Percentiles rank a stretch among this genome's conserved stretches.
Evolutionary conservation across 2,888 invertebrate species (phyloP).

Genomic region (Perizoma flavofasciatum): DNA sequence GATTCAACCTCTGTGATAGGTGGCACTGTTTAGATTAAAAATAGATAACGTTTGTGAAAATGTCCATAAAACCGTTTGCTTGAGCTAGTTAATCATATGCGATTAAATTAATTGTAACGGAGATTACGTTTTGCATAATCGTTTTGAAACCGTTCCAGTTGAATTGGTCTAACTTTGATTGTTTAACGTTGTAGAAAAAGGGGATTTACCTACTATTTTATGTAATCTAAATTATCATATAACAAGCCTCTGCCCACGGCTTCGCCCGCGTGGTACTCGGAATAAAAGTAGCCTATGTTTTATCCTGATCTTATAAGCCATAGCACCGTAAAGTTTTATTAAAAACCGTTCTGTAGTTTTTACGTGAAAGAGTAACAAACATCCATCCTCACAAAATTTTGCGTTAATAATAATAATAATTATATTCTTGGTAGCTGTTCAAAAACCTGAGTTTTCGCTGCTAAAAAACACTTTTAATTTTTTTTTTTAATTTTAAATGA

Average conservation of each 20-base stretch:
- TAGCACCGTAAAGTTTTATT: no score
- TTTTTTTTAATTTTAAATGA: not conserved
- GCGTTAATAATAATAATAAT: no score
- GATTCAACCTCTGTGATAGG: not conserved
- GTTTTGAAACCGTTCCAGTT: not conserved
- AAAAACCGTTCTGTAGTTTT: no score
- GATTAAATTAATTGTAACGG: conserved; percentile 17
- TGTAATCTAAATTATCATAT: not conserved
- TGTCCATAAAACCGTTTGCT: conserved; percentile 5
- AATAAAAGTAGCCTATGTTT: no score
- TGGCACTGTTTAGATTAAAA: not conserved
- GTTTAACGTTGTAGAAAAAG: not conserved
- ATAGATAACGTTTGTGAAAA: conserved; percentile 15
- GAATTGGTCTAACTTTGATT: not conserved
- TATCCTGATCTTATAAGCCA: no score
- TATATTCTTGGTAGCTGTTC: no score
- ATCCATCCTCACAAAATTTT: no score
- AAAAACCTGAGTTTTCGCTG: no score
- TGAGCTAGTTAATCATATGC: conserved; percentile 14
- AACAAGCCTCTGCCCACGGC: no score
- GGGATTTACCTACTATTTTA: not conserved
- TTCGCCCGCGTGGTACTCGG: no score
- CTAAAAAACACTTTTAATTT: no score
- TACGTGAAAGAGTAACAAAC: no score
- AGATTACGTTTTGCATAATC: not conserved